Evolutionary conservation across 2,888 invertebrate genomes (phyloP).

Genomic region (Timandra comae): DNA sequence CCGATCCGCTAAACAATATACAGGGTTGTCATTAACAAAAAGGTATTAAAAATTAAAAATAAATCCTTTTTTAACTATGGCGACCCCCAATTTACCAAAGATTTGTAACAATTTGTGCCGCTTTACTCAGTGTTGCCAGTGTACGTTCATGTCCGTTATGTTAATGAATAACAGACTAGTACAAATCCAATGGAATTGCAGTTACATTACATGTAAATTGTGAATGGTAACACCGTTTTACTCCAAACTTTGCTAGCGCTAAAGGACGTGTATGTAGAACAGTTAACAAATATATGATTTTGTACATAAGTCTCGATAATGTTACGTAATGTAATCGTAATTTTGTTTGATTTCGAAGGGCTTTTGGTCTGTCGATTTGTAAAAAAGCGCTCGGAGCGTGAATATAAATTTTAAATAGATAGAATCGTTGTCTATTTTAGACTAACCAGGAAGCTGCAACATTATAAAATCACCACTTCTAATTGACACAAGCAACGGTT

Average conservation of each 20-base stretch:
- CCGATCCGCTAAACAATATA: too few relatives aligned
- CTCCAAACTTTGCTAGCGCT: slow-evolving; percentile 1
- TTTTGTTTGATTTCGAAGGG: slow-evolving; percentile 32
- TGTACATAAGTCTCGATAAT: slow-evolving; percentile 52
- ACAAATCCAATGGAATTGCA: slow-evolving; percentile 39
- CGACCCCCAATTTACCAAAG: too few relatives aligned
- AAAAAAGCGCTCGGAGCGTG: slow-evolving; percentile 21
- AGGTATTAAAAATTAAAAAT: too few relatives aligned
- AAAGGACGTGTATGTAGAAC: slow-evolving; percentile 2
- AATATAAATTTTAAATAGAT: slow-evolving; percentile 10
- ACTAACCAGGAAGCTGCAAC: slow-evolving; percentile 8
- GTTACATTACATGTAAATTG: slow-evolving; percentile 32
- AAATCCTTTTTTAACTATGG: too few relatives aligned
- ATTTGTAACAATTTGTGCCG: background rate
- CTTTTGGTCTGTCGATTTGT: slow-evolving; percentile 35
- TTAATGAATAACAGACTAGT: slow-evolving; percentile 40
- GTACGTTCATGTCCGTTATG: slow-evolving; percentile 35
- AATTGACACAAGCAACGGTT: slow-evolving; percentile 6
- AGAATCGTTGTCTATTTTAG: slow-evolving; percentile 10
- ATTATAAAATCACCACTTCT: too few relatives aligned
- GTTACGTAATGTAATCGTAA: slow-evolving; percentile 37
- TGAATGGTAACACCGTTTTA: slow-evolving; percentile 37
- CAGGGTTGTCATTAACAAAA: too few relatives aligned
- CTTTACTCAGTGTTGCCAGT: slow-evolving; percentile 17
- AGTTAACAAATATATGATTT: slow-evolving; percentile 28